Evolutionary conservation across 1,140 invertebrate species (phyloP).

Genomic region (Pachypeltis micranthus): DNA sequence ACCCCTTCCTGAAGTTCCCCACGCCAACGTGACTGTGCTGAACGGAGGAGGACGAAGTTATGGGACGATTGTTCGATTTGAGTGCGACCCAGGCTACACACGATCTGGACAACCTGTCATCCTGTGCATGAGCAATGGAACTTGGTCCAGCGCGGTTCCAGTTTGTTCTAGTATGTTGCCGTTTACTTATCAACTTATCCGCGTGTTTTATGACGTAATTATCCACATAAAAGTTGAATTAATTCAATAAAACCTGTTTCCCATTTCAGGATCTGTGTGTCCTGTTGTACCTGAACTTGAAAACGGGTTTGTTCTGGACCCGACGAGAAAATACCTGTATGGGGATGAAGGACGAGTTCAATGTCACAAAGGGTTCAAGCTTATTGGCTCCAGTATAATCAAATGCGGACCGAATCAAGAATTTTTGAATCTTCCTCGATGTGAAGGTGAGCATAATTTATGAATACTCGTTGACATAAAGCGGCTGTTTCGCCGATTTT

Average conservation of each 20-base stretch:
- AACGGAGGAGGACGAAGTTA: conserved; percentile 89
- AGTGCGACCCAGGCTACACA: conserved; percentile 87
- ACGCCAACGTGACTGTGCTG: conserved; percentile 76
- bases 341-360: conserved; percentile 86
- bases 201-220: not conserved
- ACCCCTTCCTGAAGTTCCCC: conserved; percentile 72
- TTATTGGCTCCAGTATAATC: conserved; percentile 74
- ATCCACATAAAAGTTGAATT: not conserved
- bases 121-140: conserved; percentile 90
- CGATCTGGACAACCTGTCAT: conserved; percentile 78
- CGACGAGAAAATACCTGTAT: conserved; percentile 60
- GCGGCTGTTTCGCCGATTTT: no score
- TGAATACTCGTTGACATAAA: no score
- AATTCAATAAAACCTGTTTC: not conserved
- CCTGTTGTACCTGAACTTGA: conserved; percentile 67
- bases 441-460: conserved; percentile 66
- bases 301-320: conserved; percentile 73
- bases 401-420: conserved; percentile 74
- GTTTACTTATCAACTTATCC: conserved; percentile 10
- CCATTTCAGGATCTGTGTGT: conserved; percentile 55
- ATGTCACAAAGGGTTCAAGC: conserved; percentile 78
- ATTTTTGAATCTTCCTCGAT: conserved; percentile 73
- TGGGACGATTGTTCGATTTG: conserved; percentile 87
- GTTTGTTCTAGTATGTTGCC: conserved; percentile 60
- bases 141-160: conserved; percentile 87